Base-by-base conservation (phyloP, 2,113 vertebrate genomes). In the Athene noctua region DNA sequence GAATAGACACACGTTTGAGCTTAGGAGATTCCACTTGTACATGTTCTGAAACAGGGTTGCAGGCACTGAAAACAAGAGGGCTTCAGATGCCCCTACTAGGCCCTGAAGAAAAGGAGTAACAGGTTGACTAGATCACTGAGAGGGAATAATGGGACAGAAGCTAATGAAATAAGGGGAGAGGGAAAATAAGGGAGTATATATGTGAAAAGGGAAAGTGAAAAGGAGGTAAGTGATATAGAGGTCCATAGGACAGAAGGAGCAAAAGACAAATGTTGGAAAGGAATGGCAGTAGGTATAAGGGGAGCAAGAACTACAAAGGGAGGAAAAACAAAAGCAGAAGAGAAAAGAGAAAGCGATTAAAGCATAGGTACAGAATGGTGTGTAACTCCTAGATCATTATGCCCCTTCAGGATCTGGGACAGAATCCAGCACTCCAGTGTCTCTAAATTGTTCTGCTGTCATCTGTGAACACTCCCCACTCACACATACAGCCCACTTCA, bases 391-490 rank as follows among this genome's bases (percentile, higher is more conserved):
- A 91, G 55, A 80, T 84, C 83, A 55, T 78, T 23, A 32, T 46
- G 68, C 47, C 32, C 32, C n/a, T 89, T 81, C 44, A 63, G 75
- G 92, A 91, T 84, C n/a, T 95, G 86, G 72, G 88, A 91, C 32
- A 1, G 15, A 81, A 89, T 80, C 83, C 89, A 96, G 67, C 34
- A 51, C 59, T 81, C 4, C 3, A 70, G 46, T 40, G 72, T 55
- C 47, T 94, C 68, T 89, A 79, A 78, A 84, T 91, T 84, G 68
- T 92, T 95, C 59, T 95, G 55, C 80, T 95, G 83, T 84, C 83
- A 87, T 91, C 80, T 74, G 47, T 58, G 82, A 95, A 58, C 63
- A 16, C 67, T 88, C 82, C 42, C 71, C 67, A 51, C 82, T 90
- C 75, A 66, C 80, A 86, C 55, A 92, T 36, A 77, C 38, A 65